Percentiles rank a stretch among this genome's conserved stretches.
These are phyloP conservation scores for Archilochus colubris DNA, from an alignment of 2,113 vertebrate species.

Conservation along the genomic window DNA sequence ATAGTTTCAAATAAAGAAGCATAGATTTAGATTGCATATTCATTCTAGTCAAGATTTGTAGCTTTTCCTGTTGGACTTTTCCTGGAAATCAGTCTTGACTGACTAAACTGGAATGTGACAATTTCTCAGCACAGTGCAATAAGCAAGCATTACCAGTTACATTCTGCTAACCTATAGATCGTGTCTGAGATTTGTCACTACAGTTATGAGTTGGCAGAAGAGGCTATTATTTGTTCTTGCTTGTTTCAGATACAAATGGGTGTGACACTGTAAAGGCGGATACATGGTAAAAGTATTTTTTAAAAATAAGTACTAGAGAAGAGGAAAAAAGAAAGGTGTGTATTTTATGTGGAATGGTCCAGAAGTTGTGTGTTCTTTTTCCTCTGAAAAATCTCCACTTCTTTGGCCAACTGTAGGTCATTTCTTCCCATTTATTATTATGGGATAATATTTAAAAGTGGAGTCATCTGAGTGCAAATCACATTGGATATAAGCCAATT, in stretches of 20 bases:
- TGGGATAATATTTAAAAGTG: background rate
- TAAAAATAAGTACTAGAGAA: background rate
- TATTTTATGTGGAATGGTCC: background rate
- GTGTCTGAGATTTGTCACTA: background rate
- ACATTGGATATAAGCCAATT: background rate
- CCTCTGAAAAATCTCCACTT: background rate
- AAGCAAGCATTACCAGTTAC: background rate
- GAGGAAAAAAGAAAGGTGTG: background rate
- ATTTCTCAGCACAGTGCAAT: background rate
- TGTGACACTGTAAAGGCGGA: background rate
- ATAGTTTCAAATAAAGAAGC: no score
- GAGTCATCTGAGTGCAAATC: background rate
- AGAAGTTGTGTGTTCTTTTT: background rate
- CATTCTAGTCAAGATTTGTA: background rate
- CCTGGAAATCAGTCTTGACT: background rate
- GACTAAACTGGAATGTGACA: background rate
- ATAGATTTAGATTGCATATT: background rate
- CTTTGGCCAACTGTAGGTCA: background rate
- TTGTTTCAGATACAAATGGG: background rate
- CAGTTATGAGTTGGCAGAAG: background rate
- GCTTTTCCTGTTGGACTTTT: background rate
- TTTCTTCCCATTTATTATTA: background rate
- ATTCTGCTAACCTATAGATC: background rate
- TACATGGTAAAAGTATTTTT: background rate
- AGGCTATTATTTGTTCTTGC: background rate